Evolutionary conservation across 2,113 vertebrate genomes (phyloP).

Genomic region (Rhinogobius similis): DNA sequence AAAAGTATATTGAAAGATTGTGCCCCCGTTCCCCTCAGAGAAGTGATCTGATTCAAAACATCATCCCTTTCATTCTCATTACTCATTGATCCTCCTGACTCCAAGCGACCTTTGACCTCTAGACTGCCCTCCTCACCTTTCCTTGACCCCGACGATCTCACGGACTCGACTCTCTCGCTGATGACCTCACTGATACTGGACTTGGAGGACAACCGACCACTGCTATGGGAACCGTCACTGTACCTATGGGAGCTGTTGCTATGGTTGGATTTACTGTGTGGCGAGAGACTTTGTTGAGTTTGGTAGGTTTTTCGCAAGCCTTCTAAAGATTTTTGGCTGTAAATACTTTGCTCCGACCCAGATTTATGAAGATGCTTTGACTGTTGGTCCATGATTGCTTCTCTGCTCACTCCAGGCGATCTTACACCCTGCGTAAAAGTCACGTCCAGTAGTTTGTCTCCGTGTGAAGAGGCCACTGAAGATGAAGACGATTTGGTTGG

Average conservation of each 20-base stretch:
- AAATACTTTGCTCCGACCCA: constrained; percentile 48
- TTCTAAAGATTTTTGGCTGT: constrained; percentile 43
- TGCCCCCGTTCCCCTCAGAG: constrained; percentile 21
- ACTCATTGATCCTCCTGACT: constrained; percentile 37
- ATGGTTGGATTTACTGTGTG: constrained; percentile 26
- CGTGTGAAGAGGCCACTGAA: constrained; percentile 13
- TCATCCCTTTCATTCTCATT: constrained; percentile 15
- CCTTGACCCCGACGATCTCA: constrained; percentile 30
- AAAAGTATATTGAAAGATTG: constrained; percentile 41
- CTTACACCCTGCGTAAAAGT: constrained; percentile 16
- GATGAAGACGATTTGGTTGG: constrained; percentile 14
- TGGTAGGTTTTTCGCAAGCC: constrained; percentile 32
- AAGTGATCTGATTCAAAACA: constrained; percentile 34
- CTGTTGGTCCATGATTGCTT: constrained; percentile 24
- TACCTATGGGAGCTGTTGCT: constrained; percentile 40
- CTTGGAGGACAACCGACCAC: constrained; percentile 19
- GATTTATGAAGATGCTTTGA: constrained; percentile 35
- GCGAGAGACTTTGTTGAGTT: constrained; percentile 6
- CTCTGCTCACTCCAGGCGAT: constrained; percentile 2
- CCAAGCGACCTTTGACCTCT: constrained; percentile 19
- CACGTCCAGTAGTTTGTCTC: constrained; percentile 8
- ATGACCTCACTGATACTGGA: constrained; percentile 53
- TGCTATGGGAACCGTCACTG: constrained; percentile 41
- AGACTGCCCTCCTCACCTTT: constrained; percentile 15
- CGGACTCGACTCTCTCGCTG: constrained; percentile 51